Conservation (phyloP, 2,797 vertebrate genomes). For the Acanthornis magna region DNA sequence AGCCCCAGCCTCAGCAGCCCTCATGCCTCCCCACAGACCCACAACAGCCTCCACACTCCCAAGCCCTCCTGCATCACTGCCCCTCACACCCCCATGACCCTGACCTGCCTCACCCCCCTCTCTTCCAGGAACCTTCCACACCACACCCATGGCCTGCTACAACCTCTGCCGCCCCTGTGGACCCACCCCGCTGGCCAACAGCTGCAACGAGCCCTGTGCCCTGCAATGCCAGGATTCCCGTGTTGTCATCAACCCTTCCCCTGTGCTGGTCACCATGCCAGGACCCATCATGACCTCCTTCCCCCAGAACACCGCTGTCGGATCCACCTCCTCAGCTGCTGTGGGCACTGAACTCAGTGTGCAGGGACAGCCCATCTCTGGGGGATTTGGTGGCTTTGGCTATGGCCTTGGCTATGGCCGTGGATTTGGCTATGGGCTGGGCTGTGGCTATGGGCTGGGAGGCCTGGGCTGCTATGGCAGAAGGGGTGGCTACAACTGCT, state of each 20-base stretch:
- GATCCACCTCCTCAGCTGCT: neutral
- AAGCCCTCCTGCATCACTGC: rapidly evolving
- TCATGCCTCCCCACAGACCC: neutral
- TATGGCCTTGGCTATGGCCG: neutral
- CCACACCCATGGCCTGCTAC: neutral
- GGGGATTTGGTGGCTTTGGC: neutral
- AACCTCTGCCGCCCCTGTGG: neutral
- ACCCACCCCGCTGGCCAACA: neutral
- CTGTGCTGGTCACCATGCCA: neutral
- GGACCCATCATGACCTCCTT: neutral
- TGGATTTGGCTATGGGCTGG: neutral
- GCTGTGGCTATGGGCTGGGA: neutral
- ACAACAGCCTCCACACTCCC: neutral
- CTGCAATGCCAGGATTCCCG: neutral
- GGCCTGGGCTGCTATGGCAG: neutral
- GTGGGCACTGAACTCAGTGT: neutral
- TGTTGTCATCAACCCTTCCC: neutral
- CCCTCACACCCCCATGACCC: no score
- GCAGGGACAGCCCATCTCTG: neutral
- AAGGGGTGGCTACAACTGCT: neutral
- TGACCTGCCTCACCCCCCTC: rapidly evolving
- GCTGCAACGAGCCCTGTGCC: neutral
- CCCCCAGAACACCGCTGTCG: neutral
- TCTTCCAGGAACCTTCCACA: neutral
- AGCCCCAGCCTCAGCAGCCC: neutral